phyloP scores from a whole-genome alignment of 2,888 invertebrate genomes.

The Mantis religiosa region DNA sequence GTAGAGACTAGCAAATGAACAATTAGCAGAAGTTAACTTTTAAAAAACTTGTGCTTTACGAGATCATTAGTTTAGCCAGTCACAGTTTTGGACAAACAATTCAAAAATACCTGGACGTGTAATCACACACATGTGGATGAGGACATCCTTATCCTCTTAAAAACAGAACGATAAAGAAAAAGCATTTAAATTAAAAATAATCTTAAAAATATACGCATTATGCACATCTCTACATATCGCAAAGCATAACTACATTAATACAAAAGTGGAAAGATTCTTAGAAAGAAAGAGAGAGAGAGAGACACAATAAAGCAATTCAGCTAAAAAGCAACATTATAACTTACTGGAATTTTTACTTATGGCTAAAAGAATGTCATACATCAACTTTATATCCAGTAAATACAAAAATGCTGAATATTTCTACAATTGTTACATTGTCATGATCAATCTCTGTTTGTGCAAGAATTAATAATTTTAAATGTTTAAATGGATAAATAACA shows the following conservation, averaged over 20 bases:
- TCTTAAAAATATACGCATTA: neutral
- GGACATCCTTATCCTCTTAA: neutral
- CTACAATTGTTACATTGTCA: neutral
- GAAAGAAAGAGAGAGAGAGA: neutral
- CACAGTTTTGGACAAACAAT: neutral
- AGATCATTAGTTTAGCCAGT: conserved; percentile 9
- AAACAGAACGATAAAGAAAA: neutral
- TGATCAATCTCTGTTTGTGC: neutral
- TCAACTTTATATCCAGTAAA: neutral
- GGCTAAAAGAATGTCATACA: neutral
- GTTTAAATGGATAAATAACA: neutral
- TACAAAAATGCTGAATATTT: conserved; percentile 8
- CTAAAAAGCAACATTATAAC: neutral
- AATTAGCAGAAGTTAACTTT: neutral
- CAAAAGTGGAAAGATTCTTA: neutral
- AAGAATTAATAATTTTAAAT: neutral
- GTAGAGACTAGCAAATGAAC: conserved; percentile 11
- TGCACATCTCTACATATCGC: neutral
- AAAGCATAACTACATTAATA: neutral
- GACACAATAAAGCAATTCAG: neutral
- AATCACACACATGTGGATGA: neutral
- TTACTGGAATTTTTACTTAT: neutral
- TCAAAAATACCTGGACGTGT: neutral
- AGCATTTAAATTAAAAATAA: neutral
- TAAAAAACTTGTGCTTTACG: neutral